Evolutionary conservation across 2,888 invertebrate genomes (phyloP), one percentile per base, ranked within the genome.

Genomic region (Chydorus sphaericus): DNA sequence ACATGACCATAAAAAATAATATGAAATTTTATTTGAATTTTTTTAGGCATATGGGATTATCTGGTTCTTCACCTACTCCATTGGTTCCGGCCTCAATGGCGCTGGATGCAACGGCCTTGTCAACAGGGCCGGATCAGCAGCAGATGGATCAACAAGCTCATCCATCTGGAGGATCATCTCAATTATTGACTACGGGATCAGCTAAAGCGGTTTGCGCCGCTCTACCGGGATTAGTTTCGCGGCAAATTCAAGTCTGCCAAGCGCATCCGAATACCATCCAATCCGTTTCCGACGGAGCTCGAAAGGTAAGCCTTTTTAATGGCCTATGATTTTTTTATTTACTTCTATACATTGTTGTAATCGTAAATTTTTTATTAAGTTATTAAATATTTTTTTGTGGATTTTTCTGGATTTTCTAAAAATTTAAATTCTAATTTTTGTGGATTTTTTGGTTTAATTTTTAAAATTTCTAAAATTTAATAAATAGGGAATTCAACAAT

Each of bases 401-500:
- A 11, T 11, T 11, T n/a, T n/a, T 11, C 36, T 33, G 14, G 36
- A 33, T 11, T 11, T 11, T 11, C 36, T 33, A 33, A 10, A 33
- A 33, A 33, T 33, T 33, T 33, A 11, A 10, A 33, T 10, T 33
- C 10, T 11, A 11, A 11, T 33, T 33, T 33, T 33, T 33, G 10
- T 11, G 14, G 14, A 33, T 11, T 33, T 33, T 33, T 33, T 33
- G 36, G 10, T 33, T 11, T 11, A n/a, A n/a, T n/a, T n/a, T n/a
- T n/a, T n/a, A n/a, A n/a, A n/a, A n/a, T n/a, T n/a, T n/a, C n/a
- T n/a, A n/a, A n/a, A n/a, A n/a, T n/a, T n/a, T n/a, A n/a, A n/a
- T n/a, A n/a, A n/a, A n/a, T 66, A 71, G 37, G 76, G 75, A 29
- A 74, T 78, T 59, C 63, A 67, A 31, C 76, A 78, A 63, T 78